phyloP scores from a whole-genome alignment of 1,140 invertebrate genomes.

The Cydia strobilella region DNA sequence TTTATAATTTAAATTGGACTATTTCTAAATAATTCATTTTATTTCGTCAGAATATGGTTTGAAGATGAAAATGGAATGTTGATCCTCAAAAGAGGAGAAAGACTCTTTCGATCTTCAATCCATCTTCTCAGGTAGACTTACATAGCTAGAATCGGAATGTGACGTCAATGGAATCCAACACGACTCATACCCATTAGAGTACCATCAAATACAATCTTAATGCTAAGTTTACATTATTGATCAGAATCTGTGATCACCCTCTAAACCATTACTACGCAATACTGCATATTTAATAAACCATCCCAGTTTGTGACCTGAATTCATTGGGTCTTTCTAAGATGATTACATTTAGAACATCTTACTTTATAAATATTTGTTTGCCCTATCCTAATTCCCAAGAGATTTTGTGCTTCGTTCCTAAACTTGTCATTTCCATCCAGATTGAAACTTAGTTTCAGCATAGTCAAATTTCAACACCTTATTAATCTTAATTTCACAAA shows the following conservation, averaged over 20 bases:
- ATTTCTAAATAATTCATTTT: conserved; percentile 33
- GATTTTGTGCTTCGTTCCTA: not conserved
- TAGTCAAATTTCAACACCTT: not conserved
- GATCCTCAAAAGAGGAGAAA: conserved; percentile 11
- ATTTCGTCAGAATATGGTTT: conserved; percentile 3
- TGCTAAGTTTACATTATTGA: conserved; percentile 8
- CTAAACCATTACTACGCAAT: not conserved
- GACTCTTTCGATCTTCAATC: conserved; percentile 5
- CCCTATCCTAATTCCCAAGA: not conserved
- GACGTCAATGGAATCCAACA: conserved; percentile 17
- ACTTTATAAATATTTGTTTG: not conserved
- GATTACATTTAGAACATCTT: not conserved
- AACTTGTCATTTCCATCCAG: not conserved
- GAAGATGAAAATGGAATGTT: conserved; percentile 22
- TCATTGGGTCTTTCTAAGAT: conserved; percentile 7
- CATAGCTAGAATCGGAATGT: conserved; percentile 8
- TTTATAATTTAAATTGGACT: conserved; percentile 30
- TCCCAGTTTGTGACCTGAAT: not conserved
- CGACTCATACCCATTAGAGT: not conserved
- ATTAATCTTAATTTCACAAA: not conserved
- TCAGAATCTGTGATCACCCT: not conserved
- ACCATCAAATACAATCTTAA: not conserved
- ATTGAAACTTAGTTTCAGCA: not conserved
- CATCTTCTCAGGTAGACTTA: not conserved
- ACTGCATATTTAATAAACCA: not conserved